Evolutionary conservation across 2,797 vertebrate species (phyloP).

Genomic region (Hippopotamyrus pictus): DNA sequence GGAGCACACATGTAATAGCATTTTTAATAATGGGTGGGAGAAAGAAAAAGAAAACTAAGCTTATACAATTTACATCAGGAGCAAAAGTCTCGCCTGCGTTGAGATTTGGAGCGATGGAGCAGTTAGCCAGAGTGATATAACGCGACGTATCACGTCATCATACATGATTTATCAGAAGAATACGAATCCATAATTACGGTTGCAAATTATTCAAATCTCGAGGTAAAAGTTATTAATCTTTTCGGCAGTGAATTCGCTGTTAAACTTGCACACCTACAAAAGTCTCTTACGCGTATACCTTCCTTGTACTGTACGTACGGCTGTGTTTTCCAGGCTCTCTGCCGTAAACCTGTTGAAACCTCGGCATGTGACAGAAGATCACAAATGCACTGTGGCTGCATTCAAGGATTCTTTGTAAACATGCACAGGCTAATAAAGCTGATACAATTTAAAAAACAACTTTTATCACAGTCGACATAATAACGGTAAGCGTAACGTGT

Average conservation of each 20-base stretch:
- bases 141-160: neutral
- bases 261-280: neutral
- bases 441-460: neutral
- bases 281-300: neutral
- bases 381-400: neutral
- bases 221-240: neutral
- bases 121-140: neutral
- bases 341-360: conserved; percentile 49
- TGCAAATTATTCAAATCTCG: neutral
- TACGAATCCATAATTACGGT: neutral
- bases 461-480: neutral
- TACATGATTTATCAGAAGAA: neutral
- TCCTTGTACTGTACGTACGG: neutral
- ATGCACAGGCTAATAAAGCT: neutral
- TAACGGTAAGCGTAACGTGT: neutral
- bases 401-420: neutral
- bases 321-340: conserved; percentile 5
- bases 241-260: neutral
- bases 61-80: neutral
- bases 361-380: neutral
- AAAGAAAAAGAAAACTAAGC: neutral
- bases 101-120: neutral
- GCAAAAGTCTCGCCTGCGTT: neutral
- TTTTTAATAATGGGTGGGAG: neutral
- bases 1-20: neutral